A percentile compares a stretch with the other conserved stretches of the same genome.
Evolutionary conservation across 1,140 invertebrate genomes (phyloP).

Genomic region (Apolygus lucorum): DNA sequence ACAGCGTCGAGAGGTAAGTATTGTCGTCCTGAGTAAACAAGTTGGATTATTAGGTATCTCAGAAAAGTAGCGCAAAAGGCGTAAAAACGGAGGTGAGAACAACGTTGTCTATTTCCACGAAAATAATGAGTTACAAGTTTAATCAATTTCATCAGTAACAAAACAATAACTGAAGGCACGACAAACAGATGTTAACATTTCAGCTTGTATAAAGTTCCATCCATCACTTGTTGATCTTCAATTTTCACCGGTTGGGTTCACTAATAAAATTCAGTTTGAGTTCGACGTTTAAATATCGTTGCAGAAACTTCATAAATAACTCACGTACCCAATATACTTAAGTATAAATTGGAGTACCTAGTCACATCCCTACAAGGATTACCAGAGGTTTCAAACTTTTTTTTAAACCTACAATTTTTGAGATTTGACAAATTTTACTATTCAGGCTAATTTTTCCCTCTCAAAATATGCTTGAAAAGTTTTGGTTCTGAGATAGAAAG

Average conservation of each 20-base stretch:
- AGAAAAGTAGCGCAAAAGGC: too few species aligned
- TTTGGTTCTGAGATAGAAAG: too few species aligned
- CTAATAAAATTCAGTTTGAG: background rate
- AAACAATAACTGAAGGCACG: background rate
- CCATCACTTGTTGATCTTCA: background rate
- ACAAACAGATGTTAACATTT: background rate
- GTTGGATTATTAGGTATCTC: background rate
- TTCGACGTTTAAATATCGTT: background rate
- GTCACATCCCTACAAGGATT: background rate
- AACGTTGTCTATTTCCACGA: too few species aligned
- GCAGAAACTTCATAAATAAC: background rate
- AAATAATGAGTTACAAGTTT: too few species aligned
- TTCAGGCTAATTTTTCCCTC: too few species aligned
- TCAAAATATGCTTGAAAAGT: too few species aligned
- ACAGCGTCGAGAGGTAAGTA: background rate
- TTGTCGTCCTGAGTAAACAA: background rate
- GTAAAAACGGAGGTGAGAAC: too few species aligned
- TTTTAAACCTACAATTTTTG: background rate
- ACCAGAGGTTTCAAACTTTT: background rate
- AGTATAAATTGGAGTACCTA: background rate
- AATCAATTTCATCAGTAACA: too few species aligned
- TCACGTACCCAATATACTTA: background rate
- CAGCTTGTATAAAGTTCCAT: conserved; percentile 3
- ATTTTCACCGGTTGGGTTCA: background rate
- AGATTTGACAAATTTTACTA: too few species aligned